phyloP scores from a whole-genome alignment of 1,140 invertebrate genomes.

The Pseudachorutes palmiensis region DNA sequence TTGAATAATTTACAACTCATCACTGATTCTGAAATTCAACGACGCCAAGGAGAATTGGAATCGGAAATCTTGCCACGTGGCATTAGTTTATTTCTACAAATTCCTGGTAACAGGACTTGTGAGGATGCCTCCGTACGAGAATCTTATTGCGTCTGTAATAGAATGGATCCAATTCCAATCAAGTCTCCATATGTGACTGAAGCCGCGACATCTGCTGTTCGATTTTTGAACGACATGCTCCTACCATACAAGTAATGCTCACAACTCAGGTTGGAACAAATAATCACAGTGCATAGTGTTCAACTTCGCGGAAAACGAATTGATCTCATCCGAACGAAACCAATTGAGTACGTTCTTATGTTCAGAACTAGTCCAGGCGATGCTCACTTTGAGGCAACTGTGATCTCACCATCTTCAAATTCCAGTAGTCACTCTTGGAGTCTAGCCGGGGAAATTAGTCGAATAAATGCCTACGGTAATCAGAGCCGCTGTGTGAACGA shows the following conservation, averaged over 20 bases:
- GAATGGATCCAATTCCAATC: neutral
- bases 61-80: constrained; percentile 1
- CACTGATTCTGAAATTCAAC: neutral
- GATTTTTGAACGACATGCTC: neutral
- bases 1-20: constrained; percentile 11
- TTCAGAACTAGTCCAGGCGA: neutral
- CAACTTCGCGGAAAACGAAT: neutral
- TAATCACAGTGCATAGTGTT: neutral
- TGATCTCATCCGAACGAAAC: neutral
- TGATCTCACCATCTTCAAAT: neutral
- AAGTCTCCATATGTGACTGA: neutral
- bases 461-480: constrained; percentile 23
- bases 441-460: constrained; percentile 48
- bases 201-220: neutral
- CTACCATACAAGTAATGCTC: neutral
- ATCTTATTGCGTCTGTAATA: constrained; percentile 24
- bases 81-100: constrained; percentile 25
- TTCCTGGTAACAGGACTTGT: constrained; percentile 22
- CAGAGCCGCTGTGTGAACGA: constrained; percentile 22
- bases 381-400: neutral
- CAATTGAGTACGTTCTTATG: neutral
- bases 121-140: constrained; percentile 17
- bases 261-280: neutral
- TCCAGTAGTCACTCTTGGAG: constrained; percentile 4
- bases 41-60: neutral